Base-by-base conservation (phyloP, 2,888 invertebrate genomes). In the Sisyra nigra region DNA sequence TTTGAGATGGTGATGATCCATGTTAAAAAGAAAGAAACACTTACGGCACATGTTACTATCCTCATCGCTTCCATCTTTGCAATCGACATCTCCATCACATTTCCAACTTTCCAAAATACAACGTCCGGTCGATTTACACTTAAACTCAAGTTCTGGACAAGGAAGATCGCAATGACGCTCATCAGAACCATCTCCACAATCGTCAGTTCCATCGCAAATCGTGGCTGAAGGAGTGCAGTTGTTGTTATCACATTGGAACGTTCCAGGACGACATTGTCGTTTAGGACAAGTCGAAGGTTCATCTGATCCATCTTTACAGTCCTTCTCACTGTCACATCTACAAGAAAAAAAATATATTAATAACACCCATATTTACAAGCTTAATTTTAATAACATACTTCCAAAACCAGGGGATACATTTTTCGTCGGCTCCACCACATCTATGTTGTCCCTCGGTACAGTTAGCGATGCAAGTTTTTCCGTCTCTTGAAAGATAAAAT, bases 41-140 rank as follows among this genome's bases (percentile, higher is more conserved):
- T 69, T 61, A 76, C 76, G 80, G 58, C 94, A 94, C 57, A 89
- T 80, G 4, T 71, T 66, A 0, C 89, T 83, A 61, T 88, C 87
- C 64, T 93, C 92, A 58, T 98, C 97, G 44, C 87, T 87, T 46
- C 85, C 86, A 62, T 88, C 88, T 57, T 85, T 87, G 55, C 88
- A 88, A 60, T 97, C 96, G 3, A 92, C 81, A 57, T 96, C 94
- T 14, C 92, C 92, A 56, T 96, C 94, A 55, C 91, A 92, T 52
- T 81, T 81, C 92, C 92, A 92, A 48, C 86, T 82, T 46, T 82
- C 80, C 45, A 91, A 71, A 49, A 92, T 86, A 55, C 92, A 93
- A 15, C 89, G 72, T 1, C 92, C 91, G 52, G 85, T 88, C 0
- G 80, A 72, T 51, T 76, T 77, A 56, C 93, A 93, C 56, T 92